Evolutionary conservation across 30 jellyfish, hydroid and myxozoan species (phyloP), one percentile per base, ranked within the genome.

Genomic region (Rhopilema esculentum): DNA sequence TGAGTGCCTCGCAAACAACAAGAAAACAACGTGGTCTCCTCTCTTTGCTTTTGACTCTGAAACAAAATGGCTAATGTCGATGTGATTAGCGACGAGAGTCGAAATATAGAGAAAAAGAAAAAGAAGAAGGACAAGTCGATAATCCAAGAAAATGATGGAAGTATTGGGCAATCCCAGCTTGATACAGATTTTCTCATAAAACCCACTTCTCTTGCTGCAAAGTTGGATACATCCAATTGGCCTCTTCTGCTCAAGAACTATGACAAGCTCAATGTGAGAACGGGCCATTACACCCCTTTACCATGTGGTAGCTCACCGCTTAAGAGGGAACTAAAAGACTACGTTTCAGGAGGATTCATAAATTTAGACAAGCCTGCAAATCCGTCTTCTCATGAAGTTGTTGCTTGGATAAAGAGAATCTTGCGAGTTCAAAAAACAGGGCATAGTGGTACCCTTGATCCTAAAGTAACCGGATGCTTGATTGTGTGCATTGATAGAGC

Each of bases 361-460:
- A 92, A 97, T 72, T 80, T 97, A 21, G 99, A 97, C 79, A 97
- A 97, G 49, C 99, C 99, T 8, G 97, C 99, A 0, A 97, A 97
- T 76, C 99, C 99, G 57, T 97, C 99, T 2, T 97, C 99, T 20
- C 99, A 97, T 80, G 99, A 97, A 84, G 99, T 97, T 64, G 99
- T 97, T 18, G 97, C 99, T 0, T 97, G 99, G 99, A 91, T 97
- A 48, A 97, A 93, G 80, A 73, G 86, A 65, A 97, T 97, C n/a
- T 69, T 97, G 85, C 89, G 98, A 0, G 99, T 97, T 51, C 91
- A 97, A 80, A 97, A 97, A 79, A 92, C 99, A 0, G 99, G 99
- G 16, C 99, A 97, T 89, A 97, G 99, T 77, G 99, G 99, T 65
- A 97, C 99, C 8, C 96, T 97, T 33, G 99, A 97, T 69, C 99